Evolutionary conservation across 2,113 vertebrate genomes (phyloP).

Genomic region (Cyprichromis sp.): DNA sequence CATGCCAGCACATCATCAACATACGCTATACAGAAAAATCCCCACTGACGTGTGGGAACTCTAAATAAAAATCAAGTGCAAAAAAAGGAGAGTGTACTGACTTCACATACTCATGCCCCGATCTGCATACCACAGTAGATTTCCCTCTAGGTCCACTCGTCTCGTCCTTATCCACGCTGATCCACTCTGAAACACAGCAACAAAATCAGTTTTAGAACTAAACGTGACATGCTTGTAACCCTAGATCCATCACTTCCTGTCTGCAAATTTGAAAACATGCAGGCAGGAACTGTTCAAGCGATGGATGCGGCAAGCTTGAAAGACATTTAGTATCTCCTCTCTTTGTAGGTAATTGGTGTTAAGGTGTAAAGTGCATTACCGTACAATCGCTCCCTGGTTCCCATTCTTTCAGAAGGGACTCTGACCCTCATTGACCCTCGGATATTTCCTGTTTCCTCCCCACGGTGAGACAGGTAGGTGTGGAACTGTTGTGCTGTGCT

Average conservation of each 20-base stretch:
- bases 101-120: conserved; percentile 79
- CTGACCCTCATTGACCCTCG: conserved; percentile 93
- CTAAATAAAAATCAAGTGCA: background rate
- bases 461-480: conserved; percentile 91
- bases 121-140: conserved; percentile 61
- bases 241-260: background rate
- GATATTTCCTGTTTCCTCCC: conserved; percentile 95
- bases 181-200: conserved; percentile 81
- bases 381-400: conserved; percentile 90
- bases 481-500: conserved; percentile 95
- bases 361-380: conserved; percentile 61
- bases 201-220: background rate
- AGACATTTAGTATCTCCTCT: background rate
- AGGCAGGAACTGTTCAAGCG: background rate
- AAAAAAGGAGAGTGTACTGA: conserved; percentile 47
- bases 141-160: conserved; percentile 80
- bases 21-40: background rate
- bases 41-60: background rate
- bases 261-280: background rate
- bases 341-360: background rate
- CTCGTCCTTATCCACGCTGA: conserved; percentile 93
- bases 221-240: background rate
- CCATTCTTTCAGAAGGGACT: conserved; percentile 87
- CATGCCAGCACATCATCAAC: background rate
- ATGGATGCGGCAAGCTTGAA: background rate